Evolutionary conservation across 1,140 invertebrate species (phyloP).

Genomic region (Charaxes varanes): DNA sequence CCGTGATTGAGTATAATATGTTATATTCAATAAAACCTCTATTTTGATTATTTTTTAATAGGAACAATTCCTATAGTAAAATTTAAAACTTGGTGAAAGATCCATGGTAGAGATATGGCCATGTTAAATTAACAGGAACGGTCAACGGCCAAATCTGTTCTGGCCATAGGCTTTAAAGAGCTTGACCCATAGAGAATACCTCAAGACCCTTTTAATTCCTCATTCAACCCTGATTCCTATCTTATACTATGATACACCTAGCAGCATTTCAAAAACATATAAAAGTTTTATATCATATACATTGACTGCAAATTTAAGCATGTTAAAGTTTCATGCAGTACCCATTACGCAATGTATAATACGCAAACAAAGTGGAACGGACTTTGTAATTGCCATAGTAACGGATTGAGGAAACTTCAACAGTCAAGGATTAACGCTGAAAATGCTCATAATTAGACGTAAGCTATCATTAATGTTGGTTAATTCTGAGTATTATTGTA

Average conservation of each 20-base stretch:
- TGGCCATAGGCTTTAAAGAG: slow-evolving; percentile 11
- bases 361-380: not conserved
- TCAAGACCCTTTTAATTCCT: slow-evolving; percentile 22
- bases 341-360: not conserved
- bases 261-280: not conserved
- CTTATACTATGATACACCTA: slow-evolving; percentile 10
- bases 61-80: too few relatives aligned
- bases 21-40: too few relatives aligned
- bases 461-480: slow-evolving; percentile 16
- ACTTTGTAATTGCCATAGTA: not conserved
- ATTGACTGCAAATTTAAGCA: slow-evolving; percentile 1
- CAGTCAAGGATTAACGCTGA: slow-evolving; percentile 14
- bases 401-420: slow-evolving; percentile 6
- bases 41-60: too few relatives aligned
- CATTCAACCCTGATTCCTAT: slow-evolving; percentile 11
- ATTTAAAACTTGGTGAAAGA: too few relatives aligned
- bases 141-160: slow-evolving; percentile 11
- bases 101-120: too few relatives aligned
- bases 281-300: slow-evolving; percentile 1
- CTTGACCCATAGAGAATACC: slow-evolving; percentile 15
- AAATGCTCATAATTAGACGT: slow-evolving; percentile 18
- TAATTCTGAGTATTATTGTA: slow-evolving; percentile 17
- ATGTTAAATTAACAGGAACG: not conserved
- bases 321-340: not conserved
- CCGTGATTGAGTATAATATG: too few relatives aligned